These are phyloP conservation scores for Eleginops maclovinus DNA, from an alignment of 2,113 vertebrate species.

Conservation along the genomic window DNA sequence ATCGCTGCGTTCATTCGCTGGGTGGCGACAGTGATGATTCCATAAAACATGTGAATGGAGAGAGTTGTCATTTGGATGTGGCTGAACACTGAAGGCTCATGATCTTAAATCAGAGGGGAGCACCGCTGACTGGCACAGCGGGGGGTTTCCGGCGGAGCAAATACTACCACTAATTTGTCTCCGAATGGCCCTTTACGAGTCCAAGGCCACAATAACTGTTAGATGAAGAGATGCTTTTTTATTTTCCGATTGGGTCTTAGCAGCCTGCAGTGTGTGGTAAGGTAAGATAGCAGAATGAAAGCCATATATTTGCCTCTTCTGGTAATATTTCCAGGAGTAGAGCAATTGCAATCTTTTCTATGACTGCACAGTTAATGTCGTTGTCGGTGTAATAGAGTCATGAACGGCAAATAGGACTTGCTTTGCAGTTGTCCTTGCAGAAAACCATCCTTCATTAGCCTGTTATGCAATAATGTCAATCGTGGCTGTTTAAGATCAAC, in stretches of 20 bases:
- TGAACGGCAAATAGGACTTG: slow-evolving; percentile 31
- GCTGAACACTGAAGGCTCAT: slow-evolving; percentile 76
- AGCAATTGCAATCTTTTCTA: slow-evolving; percentile 69
- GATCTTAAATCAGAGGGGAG: slow-evolving; percentile 83
- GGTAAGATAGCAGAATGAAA: slow-evolving; percentile 43
- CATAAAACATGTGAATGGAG: slow-evolving; percentile 83
- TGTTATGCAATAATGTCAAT: slow-evolving; percentile 5
- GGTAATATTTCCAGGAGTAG: slow-evolving; percentile 40
- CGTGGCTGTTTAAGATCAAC: neutral
- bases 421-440: slow-evolving; percentile 10
- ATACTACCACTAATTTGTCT: slow-evolving; percentile 80
- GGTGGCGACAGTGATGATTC: slow-evolving; percentile 78
- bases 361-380: slow-evolving; percentile 55
- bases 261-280: slow-evolving; percentile 24
- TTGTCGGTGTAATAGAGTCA: slow-evolving; percentile 49
- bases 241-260: slow-evolving; percentile 40
- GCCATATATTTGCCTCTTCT: slow-evolving; percentile 34
- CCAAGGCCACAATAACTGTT: slow-evolving; percentile 80
- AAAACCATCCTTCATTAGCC: neutral
- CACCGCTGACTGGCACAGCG: slow-evolving; percentile 60
- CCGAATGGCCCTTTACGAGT: slow-evolving; percentile 75
- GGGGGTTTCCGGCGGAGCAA: slow-evolving; percentile 58
- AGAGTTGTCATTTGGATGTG: slow-evolving; percentile 78
- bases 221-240: slow-evolving; percentile 73
- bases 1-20: slow-evolving; percentile 74